Evolutionary conservation across 2,888 invertebrate genomes (phyloP), one percentile per base, ranked within the genome.

Genomic region (Epirrita christyi): DNA sequence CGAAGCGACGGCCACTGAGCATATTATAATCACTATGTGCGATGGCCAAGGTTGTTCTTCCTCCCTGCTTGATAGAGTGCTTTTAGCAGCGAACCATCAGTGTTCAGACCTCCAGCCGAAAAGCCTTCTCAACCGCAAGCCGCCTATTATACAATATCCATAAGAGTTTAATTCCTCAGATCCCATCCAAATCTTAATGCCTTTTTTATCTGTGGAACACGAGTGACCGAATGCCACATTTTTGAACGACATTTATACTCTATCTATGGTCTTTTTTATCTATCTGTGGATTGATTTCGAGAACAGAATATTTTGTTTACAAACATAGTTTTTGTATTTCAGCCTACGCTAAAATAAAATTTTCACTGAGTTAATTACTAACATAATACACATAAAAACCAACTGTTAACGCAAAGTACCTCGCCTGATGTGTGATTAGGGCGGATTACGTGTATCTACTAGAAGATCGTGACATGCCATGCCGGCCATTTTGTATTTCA

Each of bases 401-500:
- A 36, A 27, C 13, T 11, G 1, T 13, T 8, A 27, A 0, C 6
- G 15, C 10, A 29, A 53, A 15, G 11, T 11, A 2, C 37, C 15
- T 29, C 3, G 28, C 11, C n/a, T 45, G 13, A 6, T 10, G 11
- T 49, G 13, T 2, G 58, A 58, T 58, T 53, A 13, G 0, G 41
- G 36, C 21, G n/a, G 58, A 58, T 58, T 41, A 27, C 11, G 21
- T 10, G 14, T 40, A 13, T 11, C 9, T 11, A 38, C 9, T 13
- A 49, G 6, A 44, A 34, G 29, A 40, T 45, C 45, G 40, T 48
- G 34, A 44, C 21, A 48, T 58, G 59, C 27, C 54, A 46, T 40
- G 49, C 41, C 58, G 54, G 59, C 59, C 59, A 59, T 59, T 59
- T 59, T 59, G 54, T 54, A 37, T 45, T 37, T 43, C 34, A 50